Percentiles rank a stretch among this genome's conserved stretches.
Conservation (phyloP, 2,888 invertebrate species). For the Diplazon laetatorius region DNA sequence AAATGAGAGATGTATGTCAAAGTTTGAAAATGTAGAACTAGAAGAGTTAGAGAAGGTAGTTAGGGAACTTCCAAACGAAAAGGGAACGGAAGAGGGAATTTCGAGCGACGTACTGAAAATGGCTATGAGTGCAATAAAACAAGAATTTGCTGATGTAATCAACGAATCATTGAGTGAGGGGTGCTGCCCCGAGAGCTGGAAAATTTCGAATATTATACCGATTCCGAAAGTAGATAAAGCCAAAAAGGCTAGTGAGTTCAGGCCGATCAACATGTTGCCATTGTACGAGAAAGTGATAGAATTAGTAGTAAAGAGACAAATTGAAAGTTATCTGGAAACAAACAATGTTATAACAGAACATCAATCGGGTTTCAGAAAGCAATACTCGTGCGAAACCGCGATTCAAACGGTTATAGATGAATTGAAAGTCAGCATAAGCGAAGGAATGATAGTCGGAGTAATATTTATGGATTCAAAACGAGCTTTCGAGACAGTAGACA, state of each 20-base stretch:
- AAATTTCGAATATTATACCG: conserved; percentile 41
- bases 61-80: conserved; percentile 23
- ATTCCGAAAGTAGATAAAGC: conserved; percentile 40
- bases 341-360: conserved; percentile 5
- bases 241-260: conserved; percentile 31
- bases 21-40: not conserved
- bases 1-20: conserved; percentile 13
- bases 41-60: conserved; percentile 6
- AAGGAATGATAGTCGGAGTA: too few species aligned
- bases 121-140: not conserved
- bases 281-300: conserved; percentile 39
- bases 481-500: too few species aligned
- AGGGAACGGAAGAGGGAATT: conserved; percentile 33
- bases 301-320: conserved; percentile 23
- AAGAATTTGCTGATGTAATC: conserved; percentile 26
- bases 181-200: conserved; percentile 36
- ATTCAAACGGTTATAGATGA: too few species aligned
- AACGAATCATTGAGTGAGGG: conserved; percentile 29
- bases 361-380: too few species aligned
- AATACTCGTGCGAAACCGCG: conserved; percentile 4
- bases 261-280: conserved; percentile 44
- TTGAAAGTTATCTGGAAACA: conserved; percentile 2
- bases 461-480: too few species aligned
- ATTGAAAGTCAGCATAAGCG: too few species aligned
- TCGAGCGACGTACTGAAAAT: conserved; percentile 25